phyloP scores from a whole-genome alignment of 92 coral and sea anemone genomes.

The Palythoa caribaeorum region DNA sequence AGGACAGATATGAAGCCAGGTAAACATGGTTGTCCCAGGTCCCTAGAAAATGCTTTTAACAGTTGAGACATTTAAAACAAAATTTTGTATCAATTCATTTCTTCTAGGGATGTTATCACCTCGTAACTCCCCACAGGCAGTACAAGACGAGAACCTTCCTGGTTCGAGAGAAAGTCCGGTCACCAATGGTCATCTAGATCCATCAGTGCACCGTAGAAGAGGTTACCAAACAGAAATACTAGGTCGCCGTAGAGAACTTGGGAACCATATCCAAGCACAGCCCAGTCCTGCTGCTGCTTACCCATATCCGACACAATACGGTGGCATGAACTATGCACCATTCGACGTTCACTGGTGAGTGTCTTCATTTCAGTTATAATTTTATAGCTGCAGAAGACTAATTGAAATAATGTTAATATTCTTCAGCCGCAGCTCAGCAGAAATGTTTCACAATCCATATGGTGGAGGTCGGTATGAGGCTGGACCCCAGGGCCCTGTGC shows the following conservation, averaged over 20 bases:
- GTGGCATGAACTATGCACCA: constrained; percentile 18
- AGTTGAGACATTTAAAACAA: not conserved
- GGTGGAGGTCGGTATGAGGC: constrained; percentile 31
- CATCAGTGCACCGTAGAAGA: constrained; percentile 17
- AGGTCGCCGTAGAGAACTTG: constrained; percentile 35
- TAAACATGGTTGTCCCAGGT: not conserved
- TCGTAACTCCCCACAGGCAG: constrained; percentile 91
- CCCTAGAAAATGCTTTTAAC: not conserved
- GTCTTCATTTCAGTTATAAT: not conserved
- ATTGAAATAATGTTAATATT: not conserved
- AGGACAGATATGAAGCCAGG: constrained; percentile 40
- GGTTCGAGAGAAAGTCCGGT: constrained; percentile 64
- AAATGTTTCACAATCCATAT: constrained; percentile 21
- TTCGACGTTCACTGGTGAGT: constrained; percentile 34
- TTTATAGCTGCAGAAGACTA: not conserved
- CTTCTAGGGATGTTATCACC: constrained; percentile 78
- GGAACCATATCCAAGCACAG: constrained; percentile 14
- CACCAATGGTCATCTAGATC: constrained; percentile 88
- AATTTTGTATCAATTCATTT: not conserved
- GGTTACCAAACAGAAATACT: constrained; percentile 9
- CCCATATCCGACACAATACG: constrained; percentile 2
- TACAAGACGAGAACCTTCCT: constrained; percentile 87
- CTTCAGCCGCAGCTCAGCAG: constrained; percentile 36
- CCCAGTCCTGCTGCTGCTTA: constrained; percentile 29
- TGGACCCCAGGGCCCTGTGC: constrained; percentile 27